Conservation (phyloP, 37 sponge, comb jelly and placozoan species). For the Ephydatia muelleri region DNA sequence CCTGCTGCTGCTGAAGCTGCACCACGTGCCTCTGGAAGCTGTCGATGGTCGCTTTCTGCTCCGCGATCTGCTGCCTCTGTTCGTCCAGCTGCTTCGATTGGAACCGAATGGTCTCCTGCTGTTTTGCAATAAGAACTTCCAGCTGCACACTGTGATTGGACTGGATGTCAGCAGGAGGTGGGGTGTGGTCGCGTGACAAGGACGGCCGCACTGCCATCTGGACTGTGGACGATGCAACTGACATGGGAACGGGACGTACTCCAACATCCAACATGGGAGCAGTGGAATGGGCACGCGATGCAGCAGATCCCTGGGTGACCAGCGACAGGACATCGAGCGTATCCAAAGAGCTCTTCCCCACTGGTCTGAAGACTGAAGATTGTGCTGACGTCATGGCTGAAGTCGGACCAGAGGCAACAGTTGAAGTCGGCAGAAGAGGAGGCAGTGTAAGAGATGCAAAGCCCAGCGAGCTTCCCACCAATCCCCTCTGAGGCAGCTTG, state of each 20-base stretch:
- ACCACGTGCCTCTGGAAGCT: not conserved
- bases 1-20: slow-evolving; percentile 58
- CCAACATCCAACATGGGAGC: not conserved
- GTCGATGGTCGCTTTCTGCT: slow-evolving; percentile 21
- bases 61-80: slow-evolving; percentile 29
- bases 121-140: not conserved
- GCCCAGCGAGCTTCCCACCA: too few relatives aligned
- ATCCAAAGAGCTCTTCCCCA: too few relatives aligned
- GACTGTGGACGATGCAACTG: not conserved
- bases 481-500: too few relatives aligned
- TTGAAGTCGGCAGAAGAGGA: not conserved
- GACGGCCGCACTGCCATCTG: not conserved
- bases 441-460: not conserved
- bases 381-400: too few relatives aligned
- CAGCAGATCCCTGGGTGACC: too few relatives aligned
- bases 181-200: not conserved
- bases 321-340: too few relatives aligned
- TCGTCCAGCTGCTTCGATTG: slow-evolving; percentile 21
- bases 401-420: too few relatives aligned
- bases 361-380: too few relatives aligned
- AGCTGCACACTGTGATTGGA: not conserved
- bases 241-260: not conserved
- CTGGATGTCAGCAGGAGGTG: not conserved
- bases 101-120: slow-evolving; percentile 28
- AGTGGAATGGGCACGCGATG: not conserved